Percentiles rank a stretch among this genome's conserved stretches.
These are phyloP conservation scores for Lampris incognitus DNA, from an alignment of 2,113 vertebrate genomes.

Conservation along the genomic window DNA sequence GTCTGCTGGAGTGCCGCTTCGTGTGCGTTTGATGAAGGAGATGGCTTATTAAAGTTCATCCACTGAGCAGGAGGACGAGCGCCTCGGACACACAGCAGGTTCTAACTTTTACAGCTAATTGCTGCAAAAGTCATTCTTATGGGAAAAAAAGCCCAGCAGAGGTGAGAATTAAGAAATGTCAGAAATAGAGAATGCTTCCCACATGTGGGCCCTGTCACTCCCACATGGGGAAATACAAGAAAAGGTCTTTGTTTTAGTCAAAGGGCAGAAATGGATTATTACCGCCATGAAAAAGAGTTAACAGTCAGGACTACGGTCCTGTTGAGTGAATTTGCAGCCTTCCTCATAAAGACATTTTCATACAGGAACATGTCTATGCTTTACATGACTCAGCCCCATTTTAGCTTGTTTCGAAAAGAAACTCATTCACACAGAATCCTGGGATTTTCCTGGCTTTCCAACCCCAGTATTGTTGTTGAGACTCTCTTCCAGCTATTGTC, in stretches of 20 bases:
- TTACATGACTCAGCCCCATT: background rate
- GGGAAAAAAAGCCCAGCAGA: constrained; percentile 17
- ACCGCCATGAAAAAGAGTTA: background rate
- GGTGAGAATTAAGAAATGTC: constrained; percentile 43
- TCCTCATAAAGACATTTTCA: background rate
- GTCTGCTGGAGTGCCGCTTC: constrained; percentile 19
- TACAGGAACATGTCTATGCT: background rate
- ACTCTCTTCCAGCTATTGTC: no score
- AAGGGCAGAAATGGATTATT: constrained; percentile 1
- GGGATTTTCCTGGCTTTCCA: no score
- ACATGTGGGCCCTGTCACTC: constrained; percentile 32
- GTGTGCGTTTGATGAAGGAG: constrained; percentile 56
- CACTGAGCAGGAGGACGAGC: background rate
- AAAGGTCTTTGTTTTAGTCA: constrained; percentile 20
- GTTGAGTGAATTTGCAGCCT: background rate
- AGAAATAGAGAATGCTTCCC: constrained; percentile 8
- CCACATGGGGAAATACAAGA: constrained; percentile 23
- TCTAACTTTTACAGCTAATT: constrained; percentile 57
- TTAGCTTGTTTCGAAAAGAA: no score
- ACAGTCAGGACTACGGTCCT: background rate
- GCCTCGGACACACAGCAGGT: constrained; percentile 20
- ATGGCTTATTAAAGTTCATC: constrained; percentile 49
- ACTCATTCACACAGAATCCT: no score
- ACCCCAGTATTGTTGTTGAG: no score
- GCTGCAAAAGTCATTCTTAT: constrained; percentile 58